A percentile compares a stretch with the other conserved stretches of the same genome.
Conservation (phyloP, 2,888 invertebrate species). For the Conistra vaccinii region DNA sequence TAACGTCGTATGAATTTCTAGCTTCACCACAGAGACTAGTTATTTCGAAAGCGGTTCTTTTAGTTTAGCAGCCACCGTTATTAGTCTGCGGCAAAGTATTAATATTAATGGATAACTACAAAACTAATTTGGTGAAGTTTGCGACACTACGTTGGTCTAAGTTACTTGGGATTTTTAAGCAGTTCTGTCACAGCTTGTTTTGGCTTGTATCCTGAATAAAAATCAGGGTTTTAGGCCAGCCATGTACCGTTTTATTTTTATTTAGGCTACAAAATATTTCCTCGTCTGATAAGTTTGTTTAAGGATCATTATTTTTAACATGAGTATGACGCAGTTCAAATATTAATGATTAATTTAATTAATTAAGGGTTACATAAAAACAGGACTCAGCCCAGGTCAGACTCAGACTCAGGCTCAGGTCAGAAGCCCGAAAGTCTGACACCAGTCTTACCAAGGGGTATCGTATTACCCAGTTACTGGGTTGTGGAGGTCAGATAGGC, state of each 20-base stretch:
- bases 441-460: too few relatives aligned
- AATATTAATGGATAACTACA: conserved; percentile 59
- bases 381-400: too few relatives aligned
- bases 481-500: too few relatives aligned
- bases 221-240: neutral
- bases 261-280: neutral
- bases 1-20: conserved; percentile 62
- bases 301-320: neutral
- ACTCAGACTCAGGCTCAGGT: too few relatives aligned
- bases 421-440: too few relatives aligned
- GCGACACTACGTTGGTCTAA: conserved; percentile 17
- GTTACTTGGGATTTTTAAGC: conserved; percentile 45
- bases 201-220: conserved; percentile 16
- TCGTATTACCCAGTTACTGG: too few relatives aligned
- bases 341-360: conserved; percentile 12
- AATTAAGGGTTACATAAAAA: neutral
- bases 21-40: conserved; percentile 54
- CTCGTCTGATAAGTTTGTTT: neutral
- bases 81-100: conserved; percentile 51
- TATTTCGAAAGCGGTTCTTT: conserved; percentile 42
- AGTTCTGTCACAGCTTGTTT: conserved; percentile 34
- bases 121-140: conserved; percentile 55
- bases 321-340: neutral
- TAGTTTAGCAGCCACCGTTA: conserved; percentile 34
- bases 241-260: neutral